Evolutionary conservation across 2,797 vertebrate genomes (phyloP).

Genomic region (Hippopotamyrus pictus): DNA sequence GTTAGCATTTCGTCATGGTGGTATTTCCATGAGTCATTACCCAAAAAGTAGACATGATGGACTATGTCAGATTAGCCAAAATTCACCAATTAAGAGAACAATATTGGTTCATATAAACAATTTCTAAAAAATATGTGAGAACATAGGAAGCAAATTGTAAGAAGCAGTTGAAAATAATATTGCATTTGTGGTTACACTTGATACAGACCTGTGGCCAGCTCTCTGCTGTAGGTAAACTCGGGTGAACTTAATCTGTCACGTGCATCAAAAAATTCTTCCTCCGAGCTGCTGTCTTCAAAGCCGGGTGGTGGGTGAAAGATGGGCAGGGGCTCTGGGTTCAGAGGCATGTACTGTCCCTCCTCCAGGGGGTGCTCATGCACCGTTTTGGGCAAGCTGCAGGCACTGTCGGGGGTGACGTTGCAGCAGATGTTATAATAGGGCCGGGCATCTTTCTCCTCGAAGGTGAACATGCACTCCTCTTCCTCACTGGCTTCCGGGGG

Average conservation of each 20-base stretch:
- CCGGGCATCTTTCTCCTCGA: slow-evolving; percentile 56
- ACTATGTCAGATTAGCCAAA: neutral
- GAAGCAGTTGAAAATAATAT: neutral
- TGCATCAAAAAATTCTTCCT: slow-evolving; percentile 91
- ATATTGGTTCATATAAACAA: neutral
- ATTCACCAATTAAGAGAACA: neutral
- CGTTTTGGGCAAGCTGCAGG: slow-evolving; percentile 43
- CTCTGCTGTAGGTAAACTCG: slow-evolving; percentile 54
- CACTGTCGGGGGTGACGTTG: slow-evolving; percentile 72
- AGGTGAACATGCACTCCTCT: slow-evolving; percentile 64
- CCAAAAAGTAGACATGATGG: neutral
- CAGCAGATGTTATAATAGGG: slow-evolving; percentile 78
- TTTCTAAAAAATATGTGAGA: neutral
- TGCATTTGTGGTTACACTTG: neutral
- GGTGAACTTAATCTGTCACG: slow-evolving; percentile 76
- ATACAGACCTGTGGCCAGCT: slow-evolving; percentile 50
- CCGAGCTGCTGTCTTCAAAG: slow-evolving; percentile 87
- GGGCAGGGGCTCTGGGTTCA: slow-evolving; percentile 33
- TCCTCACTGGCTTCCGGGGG: slow-evolving; percentile 57
- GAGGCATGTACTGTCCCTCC: neutral
- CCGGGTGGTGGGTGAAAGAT: slow-evolving; percentile 72
- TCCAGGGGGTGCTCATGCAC: neutral
- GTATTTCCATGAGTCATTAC: neutral
- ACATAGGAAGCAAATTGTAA: neutral
- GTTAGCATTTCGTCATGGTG: neutral